Conservation (phyloP, 2,113 vertebrate species). For the Arenaria interpres region DNA sequence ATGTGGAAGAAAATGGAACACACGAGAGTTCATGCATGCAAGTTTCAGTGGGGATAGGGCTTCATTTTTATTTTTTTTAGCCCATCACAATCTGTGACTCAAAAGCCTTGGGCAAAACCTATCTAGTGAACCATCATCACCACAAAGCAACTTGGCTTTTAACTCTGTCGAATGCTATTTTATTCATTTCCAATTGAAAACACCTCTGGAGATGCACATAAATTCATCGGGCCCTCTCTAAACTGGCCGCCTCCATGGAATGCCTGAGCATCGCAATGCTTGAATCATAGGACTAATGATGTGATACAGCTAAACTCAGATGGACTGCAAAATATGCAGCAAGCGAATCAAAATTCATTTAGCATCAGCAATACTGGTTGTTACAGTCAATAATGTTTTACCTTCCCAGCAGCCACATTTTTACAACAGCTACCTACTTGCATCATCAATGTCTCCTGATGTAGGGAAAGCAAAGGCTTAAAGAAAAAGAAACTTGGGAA, state of each 20-base stretch:
- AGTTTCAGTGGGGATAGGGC: background rate
- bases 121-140: slow-evolving; percentile 9
- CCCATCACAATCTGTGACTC: slow-evolving; percentile 9
- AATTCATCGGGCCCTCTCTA: background rate
- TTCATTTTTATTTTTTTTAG: background rate
- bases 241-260: background rate
- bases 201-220: background rate
- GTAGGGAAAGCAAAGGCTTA: background rate
- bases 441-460: background rate
- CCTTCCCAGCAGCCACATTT: slow-evolving; percentile 33
- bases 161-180: slow-evolving; percentile 40
- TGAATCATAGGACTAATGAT: background rate
- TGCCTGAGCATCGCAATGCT: background rate
- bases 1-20: slow-evolving; percentile 40
- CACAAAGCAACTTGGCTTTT: slow-evolving; percentile 30
- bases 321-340: background rate
- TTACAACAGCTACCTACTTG: slow-evolving; percentile 38
- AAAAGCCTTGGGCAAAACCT: slow-evolving; percentile 23
- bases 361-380: background rate
- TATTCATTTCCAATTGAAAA: slow-evolving; percentile 43
- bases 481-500: background rate
- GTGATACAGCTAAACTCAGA: background rate
- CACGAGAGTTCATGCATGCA: slow-evolving; percentile 2
- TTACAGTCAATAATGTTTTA: slow-evolving; percentile 5
- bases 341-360: slow-evolving; percentile 3